Base-by-base conservation (phyloP, 2,888 invertebrate species). In the Agrotis segetum region DNA sequence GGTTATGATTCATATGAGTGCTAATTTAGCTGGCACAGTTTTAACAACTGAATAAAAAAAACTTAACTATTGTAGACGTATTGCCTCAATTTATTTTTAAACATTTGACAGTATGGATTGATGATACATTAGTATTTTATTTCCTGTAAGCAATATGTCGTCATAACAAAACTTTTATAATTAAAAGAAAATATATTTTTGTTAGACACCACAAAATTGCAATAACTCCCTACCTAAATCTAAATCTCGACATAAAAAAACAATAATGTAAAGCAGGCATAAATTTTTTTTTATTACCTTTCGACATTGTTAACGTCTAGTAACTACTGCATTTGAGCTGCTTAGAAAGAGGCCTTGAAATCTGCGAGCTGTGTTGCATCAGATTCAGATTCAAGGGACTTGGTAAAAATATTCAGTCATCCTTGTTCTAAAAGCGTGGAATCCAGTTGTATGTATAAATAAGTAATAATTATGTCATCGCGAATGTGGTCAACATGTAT, bases 1-100 rank as follows among this genome's bases (percentile, higher is more conserved):
- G 56, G 19, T 44, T 70, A 72, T 81, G 80, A 79, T 64, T 83
- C 80, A 81, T 59, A 47, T 40, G 40, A 4, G 59, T 67, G 63
- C 55, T 58, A 74, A 82, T 64, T 58, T 55, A 34, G 61, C 16
- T 69, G 56, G 68, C 52, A 80, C 56, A 67, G 65, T 70, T 76
- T 69, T 65, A 59, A 58, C 64, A 52, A 46, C 56, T 44, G 50
- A 47, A 55, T 55, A 50, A 60, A 56, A 40, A 40, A 40, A 4
- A 11, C n/a, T n/a, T 9, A 40, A 5, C 5, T 40, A 34, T 1
- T 40, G 40, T 40, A 40, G 40, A 2, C 9, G 40, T 40, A 11
- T 40, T 1, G 9, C 40, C 5, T 11, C 40, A 34, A 34, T 34
- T 0, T 34, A 34, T 34, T 34, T 34, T 34, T 34, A 34, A 34